Evolutionary conservation across 2,888 invertebrate species (phyloP).

Genomic region (Mythimna lalbum): DNA sequence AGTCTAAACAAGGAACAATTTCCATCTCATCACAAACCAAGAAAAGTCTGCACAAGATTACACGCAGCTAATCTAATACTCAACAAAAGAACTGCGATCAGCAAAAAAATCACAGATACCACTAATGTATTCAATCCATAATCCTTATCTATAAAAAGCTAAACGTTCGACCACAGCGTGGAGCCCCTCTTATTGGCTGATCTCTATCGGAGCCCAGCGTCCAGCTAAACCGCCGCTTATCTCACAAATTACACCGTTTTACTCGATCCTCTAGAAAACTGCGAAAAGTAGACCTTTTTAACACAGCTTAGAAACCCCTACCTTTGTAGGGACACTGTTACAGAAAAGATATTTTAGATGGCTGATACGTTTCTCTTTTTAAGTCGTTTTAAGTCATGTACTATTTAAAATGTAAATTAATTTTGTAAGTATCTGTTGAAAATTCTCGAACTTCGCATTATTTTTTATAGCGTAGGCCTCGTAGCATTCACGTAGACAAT

Average conservation of each 20-base stretch:
- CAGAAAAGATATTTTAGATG: too few species aligned
- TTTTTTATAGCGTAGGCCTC: neutral
- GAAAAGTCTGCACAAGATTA: neutral
- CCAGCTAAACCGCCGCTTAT: slow-evolving; percentile 81
- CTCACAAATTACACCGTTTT: slow-evolving; percentile 86
- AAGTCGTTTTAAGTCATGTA: too few species aligned
- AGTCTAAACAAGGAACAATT: neutral
- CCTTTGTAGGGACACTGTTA: slow-evolving; percentile 42
- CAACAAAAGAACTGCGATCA: slow-evolving; percentile 21
- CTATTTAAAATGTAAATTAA: too few species aligned
- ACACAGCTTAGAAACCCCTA: slow-evolving; percentile 76
- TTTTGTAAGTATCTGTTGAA: too few species aligned
- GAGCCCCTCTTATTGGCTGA: slow-evolving; percentile 75
- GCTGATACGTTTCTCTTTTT: too few species aligned
- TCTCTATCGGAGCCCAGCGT: slow-evolving; percentile 77
- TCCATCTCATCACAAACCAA: neutral
- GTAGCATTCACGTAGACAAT: neutral
- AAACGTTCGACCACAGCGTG: slow-evolving; percentile 38
- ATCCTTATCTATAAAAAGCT: slow-evolving; percentile 53
- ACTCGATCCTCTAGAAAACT: slow-evolving; percentile 82
- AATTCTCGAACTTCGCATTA: too few species aligned
- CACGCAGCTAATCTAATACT: neutral
- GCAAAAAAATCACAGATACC: slow-evolving; percentile 32
- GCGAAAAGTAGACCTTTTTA: slow-evolving; percentile 79
- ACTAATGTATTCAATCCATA: slow-evolving; percentile 59